Conservation (phyloP, 2,113 vertebrate genomes). For the Lonchura striata region DNA sequence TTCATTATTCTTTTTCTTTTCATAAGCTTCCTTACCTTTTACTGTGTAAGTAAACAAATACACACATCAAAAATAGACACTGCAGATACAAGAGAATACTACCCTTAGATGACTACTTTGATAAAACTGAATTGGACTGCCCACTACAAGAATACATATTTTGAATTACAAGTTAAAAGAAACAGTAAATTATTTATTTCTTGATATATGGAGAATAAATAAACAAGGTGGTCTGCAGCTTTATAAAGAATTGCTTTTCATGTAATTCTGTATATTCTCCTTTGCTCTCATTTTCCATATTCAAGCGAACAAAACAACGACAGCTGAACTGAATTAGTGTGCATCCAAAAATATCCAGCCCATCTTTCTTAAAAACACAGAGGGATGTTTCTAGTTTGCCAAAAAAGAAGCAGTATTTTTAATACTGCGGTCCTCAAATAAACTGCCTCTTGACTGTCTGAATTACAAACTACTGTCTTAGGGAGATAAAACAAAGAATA, state of each 20-base stretch:
- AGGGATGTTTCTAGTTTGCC: constrained; percentile 23
- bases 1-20: not conserved
- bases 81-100: not conserved
- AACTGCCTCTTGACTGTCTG: constrained; percentile 18
- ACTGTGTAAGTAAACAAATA: not conserved
- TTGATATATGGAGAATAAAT: not conserved
- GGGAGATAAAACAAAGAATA: constrained; percentile 15
- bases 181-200: not conserved
- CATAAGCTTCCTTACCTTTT: not conserved
- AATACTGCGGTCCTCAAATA: constrained; percentile 29
- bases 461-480: constrained; percentile 36
- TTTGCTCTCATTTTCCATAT: not conserved
- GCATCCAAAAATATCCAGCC: constrained; percentile 38
- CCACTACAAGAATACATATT: not conserved
- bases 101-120: not conserved
- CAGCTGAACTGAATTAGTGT: constrained; percentile 59
- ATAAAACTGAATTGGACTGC: not conserved
- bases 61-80: not conserved
- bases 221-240: not conserved
- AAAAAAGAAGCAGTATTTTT: constrained; percentile 49
- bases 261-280: not conserved
- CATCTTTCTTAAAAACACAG: constrained; percentile 32
- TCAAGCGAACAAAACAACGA: constrained; percentile 19
- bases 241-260: not conserved
- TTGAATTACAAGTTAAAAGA: constrained; percentile 12